Base-by-base conservation (phyloP, 1,140 invertebrate species). In the Callitettix versicolor region DNA sequence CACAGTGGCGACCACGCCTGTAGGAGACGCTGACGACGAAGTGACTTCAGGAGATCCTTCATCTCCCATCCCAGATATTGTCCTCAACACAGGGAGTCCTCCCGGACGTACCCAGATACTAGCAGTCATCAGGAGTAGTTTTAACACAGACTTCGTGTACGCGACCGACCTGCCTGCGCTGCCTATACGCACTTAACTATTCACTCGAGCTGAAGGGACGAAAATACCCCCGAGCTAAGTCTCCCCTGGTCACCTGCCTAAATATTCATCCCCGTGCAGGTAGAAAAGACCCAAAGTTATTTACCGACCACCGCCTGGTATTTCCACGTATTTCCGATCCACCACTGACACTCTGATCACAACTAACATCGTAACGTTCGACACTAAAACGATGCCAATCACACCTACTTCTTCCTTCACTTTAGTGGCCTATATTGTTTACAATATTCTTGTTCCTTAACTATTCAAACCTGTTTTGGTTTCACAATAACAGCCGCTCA, bases 11-110 rank as follows among this genome's bases (percentile, higher is more conserved):
- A 70, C 56, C 75, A 62, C 60, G 17, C 62, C 65, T 34, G 63
- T 65, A 68, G 55, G 53, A 48, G 59, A 58, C 46, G 60, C 74
- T 40, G 80, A 84, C 15, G 84, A 85, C 43, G 82, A 84, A 17
- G 82, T 83, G 62, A 86, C 84, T 70, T 86, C 84, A 38, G 82
- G 79, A 44, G 80, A 84, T 67, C 80, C 79, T 65, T 85, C 84
- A 4, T 49, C 44, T 17, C 33, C 24, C 6, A 38, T 30, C 9
- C 18, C 26, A 1, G 40, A 11, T 17, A 20, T 22, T 15, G 54
- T n/a, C 9, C 12, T 22, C 21, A 41, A 9, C 2, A 15, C n/a
- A 34, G 22, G 51, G n/a, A 46, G 17, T 15, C 40, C 20, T 9
- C 49, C 48, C 5, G 22, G 46, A 15, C 46, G 36, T 4, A 49